Evolutionary conservation across 2,113 vertebrate species (phyloP).

Genomic region (Ctenodactylus gundi): DNA sequence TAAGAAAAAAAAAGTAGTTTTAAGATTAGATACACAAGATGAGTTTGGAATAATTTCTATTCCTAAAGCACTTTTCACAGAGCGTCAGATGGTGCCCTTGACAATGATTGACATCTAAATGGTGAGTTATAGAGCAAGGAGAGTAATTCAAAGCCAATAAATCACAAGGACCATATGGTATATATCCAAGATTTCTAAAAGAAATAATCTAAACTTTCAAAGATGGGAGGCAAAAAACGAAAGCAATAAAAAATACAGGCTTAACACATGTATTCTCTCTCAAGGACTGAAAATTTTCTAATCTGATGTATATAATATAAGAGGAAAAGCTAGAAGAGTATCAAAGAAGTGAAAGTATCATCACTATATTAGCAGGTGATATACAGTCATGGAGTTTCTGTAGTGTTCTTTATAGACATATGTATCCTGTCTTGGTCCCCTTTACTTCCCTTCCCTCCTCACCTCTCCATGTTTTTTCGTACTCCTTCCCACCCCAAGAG

Average conservation of each 20-base stretch:
- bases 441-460: background rate
- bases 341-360: background rate
- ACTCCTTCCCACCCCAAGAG: too few species aligned
- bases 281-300: conserved; percentile 68
- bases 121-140: conserved; percentile 64
- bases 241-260: conserved; percentile 68
- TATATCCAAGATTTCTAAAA: conserved; percentile 79
- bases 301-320: conserved; percentile 49
- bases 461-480: too few species aligned
- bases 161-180: conserved; percentile 82
- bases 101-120: conserved; percentile 71
- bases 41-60: conserved; percentile 60
- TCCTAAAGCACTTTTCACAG: conserved; percentile 67
- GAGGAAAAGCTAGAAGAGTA: background rate
- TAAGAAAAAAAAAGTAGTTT: conserved; percentile 20
- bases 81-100: conserved; percentile 67
- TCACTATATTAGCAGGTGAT: background rate
- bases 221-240: conserved; percentile 58
- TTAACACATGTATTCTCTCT: conserved; percentile 73
- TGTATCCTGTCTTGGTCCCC: background rate
- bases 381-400: background rate
- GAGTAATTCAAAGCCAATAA: conserved; percentile 74
- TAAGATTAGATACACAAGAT: background rate
- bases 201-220: conserved; percentile 79
- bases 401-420: background rate